phyloP scores from a whole-genome alignment of 1,140 invertebrate species.

The Varroa destructor region DNA sequence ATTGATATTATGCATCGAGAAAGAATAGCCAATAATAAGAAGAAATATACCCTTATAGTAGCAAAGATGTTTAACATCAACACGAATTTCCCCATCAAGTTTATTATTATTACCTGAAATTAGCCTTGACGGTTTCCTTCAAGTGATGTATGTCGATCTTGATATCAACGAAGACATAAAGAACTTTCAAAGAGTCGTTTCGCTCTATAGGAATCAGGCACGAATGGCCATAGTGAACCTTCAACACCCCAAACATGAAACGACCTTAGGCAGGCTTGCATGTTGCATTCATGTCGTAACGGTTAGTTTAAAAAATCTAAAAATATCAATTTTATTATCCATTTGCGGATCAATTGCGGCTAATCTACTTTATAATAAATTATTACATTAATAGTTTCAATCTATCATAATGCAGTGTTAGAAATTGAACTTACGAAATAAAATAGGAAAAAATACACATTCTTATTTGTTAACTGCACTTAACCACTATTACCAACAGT shows the following conservation, averaged over 20 bases:
- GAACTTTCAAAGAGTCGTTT: conserved; percentile 70
- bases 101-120: conserved; percentile 48
- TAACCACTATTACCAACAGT: too few relatives aligned
- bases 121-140: conserved; percentile 69
- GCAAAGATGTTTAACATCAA: conserved; percentile 1
- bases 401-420: too few relatives aligned
- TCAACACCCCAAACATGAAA: not conserved
- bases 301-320: too few relatives aligned
- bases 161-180: conserved; percentile 89
- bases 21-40: not conserved
- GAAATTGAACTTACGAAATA: too few relatives aligned
- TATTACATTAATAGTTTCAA: too few relatives aligned
- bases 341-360: too few relatives aligned
- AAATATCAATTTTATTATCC: too few relatives aligned
- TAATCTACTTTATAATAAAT: too few relatives aligned
- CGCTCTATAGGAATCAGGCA: conserved; percentile 85
- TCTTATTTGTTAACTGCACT: too few relatives aligned
- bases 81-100: not conserved
- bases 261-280: too few relatives aligned
- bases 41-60: not conserved
- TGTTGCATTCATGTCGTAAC: too few relatives aligned
- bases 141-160: conserved; percentile 80
- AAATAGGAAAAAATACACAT: too few relatives aligned
- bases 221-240: conserved; percentile 90
- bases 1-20: not conserved